A percentile compares a stretch with the other conserved stretches of the same genome.
phyloP scores from a whole-genome alignment of 2,797 vertebrate genomes.

The Nasua narica region DNA sequence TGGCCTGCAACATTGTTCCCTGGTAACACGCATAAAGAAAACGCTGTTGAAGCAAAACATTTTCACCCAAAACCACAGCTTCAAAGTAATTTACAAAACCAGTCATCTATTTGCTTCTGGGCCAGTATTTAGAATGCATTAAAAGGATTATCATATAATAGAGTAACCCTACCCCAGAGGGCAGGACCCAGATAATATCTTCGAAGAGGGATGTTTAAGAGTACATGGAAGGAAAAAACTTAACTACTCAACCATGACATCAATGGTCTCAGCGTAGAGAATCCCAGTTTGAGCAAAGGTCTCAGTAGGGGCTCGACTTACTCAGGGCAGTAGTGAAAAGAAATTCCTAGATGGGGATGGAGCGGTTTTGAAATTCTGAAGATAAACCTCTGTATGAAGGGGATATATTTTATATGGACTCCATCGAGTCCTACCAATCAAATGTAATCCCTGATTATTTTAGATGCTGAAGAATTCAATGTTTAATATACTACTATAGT shows the following conservation, averaged over 20 bases:
- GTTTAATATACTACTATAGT: background rate
- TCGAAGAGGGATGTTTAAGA: background rate
- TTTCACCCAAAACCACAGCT: background rate
- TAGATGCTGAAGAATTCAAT: background rate
- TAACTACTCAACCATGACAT: constrained; percentile 14
- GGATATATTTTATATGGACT: background rate
- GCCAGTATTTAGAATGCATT: constrained; percentile 18
- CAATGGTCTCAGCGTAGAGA: background rate
- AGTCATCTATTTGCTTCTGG: background rate
- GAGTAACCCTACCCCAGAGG: background rate
- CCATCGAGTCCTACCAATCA: background rate
- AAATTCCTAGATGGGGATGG: background rate
- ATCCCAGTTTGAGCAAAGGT: background rate
- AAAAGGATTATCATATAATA: background rate
- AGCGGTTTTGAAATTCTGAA: background rate
- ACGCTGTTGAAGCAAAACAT: constrained; percentile 6
- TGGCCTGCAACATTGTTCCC: constrained; percentile 98
- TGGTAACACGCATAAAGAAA: constrained; percentile 73
- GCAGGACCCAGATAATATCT: background rate
- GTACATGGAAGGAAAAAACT: background rate
- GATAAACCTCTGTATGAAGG: background rate
- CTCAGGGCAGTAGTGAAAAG: background rate
- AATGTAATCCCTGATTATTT: constrained; percentile 5
- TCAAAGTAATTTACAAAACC: constrained; percentile 45
- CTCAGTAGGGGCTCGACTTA: background rate